Base-by-base conservation (phyloP, 2,888 invertebrate genomes). In the Plemyria rubiginata region DNA sequence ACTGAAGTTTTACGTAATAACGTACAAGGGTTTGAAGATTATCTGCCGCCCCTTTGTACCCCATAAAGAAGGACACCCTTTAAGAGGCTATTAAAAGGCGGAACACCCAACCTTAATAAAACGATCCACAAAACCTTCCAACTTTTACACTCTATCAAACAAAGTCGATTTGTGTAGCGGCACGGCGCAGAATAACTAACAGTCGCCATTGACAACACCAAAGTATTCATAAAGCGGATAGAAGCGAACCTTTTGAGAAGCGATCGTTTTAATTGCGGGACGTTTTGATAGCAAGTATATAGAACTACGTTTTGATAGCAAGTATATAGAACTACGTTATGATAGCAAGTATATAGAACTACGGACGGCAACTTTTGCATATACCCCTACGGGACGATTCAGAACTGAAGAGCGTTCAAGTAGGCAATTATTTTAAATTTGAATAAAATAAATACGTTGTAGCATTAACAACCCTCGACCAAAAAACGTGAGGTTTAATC, bases 31-130 rank as follows among this genome's bases (percentile, higher is more conserved):
- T 43, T 55, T 50, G 51, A 43, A 55, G 54, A 55, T 60, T 45
- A 60, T 60, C 54, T 16, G 4, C 22, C 48, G 45, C 46, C 50
- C 41, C 22, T 56, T 53, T 49, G 15, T 62, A 52, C 52, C 32
- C 56, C 46, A 62, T 62, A 62, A 62, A 62, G 56, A 52, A 50
- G 46, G 51, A 46, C 50, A 51, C 48, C 52, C 56, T 56, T 53
- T 40, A 53, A 56, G 40, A 48, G 54, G 48, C 56, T 45, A 62
- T 62, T 62, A 62, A 56, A 56, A 46, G 36, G 16, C 53, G 49
- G 56, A 62, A 62, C 56, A 32, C 36, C 60, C 56, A 64, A 57
- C 57, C 54, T 65, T 65, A 56, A 65, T 65, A 65, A 65, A 65
- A 60, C 54, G 64, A 60, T 60, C 64, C 56, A 40, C 50, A 56